Base-by-base conservation (phyloP, 2,797 vertebrate species). In the Lerista edwardsae region DNA sequence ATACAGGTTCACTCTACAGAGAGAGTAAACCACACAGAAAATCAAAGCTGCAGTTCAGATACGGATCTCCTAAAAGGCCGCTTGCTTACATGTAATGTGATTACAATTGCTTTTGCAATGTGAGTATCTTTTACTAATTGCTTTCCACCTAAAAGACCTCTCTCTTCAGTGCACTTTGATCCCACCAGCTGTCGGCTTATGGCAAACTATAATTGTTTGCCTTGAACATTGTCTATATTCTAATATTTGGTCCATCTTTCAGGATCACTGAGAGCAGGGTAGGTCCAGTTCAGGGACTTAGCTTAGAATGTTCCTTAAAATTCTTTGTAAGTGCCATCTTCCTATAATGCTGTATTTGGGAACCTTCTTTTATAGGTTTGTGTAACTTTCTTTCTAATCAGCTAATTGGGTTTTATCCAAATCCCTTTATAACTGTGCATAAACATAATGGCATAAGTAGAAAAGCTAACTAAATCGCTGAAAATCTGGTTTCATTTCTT, bases 401-500 rank as follows among this genome's bases (percentile, higher is more conserved):
- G 76, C 74, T 71, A 80, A 72, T n/a, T 77, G 36, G 59, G 74
- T 81, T 73, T 84, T 36, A 29, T 55, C 17, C 47, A 34, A 55
- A 41, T 34, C 57, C 76, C 61, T 74, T 79, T 59, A 31, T 69
- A 83, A 61, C 65, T 74, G 51, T 65, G 19, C 15, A 14, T 31
- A 36, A 77, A 27, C 73, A 72, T 81, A 72, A 73, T 74, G 31
- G 75, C 12, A 73, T 74, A 61, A 74, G 68, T 76, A 80, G 65
- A 64, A 72, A 41, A 27, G 74, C 69, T 57, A 51, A 84, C 69
- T 61, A 76, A 27, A 44, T 1, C 3, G 73, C 55, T 81, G 44
- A 80, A 84, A 76, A 57, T 71, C 82, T 44, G 23, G 23, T 67
- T 59, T 29, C 47, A n/a, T 44, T 74, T 31, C 17, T 82, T 64